Conservation (phyloP, 2,797 vertebrate species). For the Leptoclinus maculatus region DNA sequence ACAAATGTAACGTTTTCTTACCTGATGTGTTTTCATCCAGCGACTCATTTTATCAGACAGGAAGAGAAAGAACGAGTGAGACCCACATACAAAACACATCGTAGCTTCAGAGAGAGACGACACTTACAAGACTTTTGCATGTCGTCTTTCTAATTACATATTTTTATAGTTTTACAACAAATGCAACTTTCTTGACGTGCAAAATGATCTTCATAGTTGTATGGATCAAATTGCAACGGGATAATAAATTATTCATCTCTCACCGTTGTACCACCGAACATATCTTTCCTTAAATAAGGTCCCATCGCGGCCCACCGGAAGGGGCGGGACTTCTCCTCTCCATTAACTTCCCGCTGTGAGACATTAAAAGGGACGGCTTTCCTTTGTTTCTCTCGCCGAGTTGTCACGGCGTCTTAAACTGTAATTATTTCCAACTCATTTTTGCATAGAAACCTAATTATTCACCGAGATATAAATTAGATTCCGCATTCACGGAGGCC, state of each 20-base stretch:
- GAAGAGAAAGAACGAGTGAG: too few species aligned
- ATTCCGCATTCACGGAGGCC: constrained; percentile 79
- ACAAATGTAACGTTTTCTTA: too few species aligned
- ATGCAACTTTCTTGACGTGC: not conserved
- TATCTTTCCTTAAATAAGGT: not conserved
- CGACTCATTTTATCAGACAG: too few species aligned
- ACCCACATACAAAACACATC: too few species aligned
- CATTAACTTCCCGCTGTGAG: constrained; percentile 40
- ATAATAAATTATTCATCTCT: too few species aligned
- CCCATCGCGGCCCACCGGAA: not conserved
- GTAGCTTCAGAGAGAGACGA: not conserved
- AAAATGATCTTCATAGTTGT: not conserved
- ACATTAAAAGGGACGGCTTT: constrained; percentile 41
- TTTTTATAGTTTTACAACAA: not conserved
- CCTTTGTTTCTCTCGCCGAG: constrained; percentile 61
- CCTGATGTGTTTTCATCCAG: too few species aligned
- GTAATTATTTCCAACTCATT: constrained; percentile 80
- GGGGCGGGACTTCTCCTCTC: not conserved
- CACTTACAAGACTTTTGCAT: not conserved
- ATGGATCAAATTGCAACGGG: too few species aligned
- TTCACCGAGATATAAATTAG: constrained; percentile 87
- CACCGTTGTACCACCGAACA: too few species aligned
- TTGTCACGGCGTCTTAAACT: constrained; percentile 69
- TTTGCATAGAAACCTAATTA: constrained; percentile 88
- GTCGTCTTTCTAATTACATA: not conserved